A percentile compares a stretch with the other conserved stretches of the same genome.
Evolutionary conservation across 2,113 vertebrate species (phyloP).

Genomic region (Stigmatopora nigra): DNA sequence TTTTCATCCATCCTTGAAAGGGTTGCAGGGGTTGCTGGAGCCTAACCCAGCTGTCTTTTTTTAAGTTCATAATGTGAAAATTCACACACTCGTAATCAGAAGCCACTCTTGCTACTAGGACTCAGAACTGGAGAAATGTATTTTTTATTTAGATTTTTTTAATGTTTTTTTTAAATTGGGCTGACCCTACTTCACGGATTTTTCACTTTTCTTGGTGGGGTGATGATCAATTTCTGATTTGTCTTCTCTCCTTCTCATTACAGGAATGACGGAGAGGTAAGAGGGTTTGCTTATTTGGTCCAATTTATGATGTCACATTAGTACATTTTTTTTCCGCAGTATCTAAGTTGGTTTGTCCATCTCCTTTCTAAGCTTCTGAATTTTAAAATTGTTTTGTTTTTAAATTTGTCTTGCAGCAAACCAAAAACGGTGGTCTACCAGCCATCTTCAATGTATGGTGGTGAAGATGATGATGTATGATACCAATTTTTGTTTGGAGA

Average conservation of each 20-base stretch:
- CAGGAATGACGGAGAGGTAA: constrained; percentile 64
- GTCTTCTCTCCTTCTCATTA: constrained; percentile 16
- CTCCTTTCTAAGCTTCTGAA: background rate
- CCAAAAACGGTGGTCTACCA: constrained; percentile 57
- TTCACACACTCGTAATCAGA: too few species aligned
- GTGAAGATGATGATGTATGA: constrained; percentile 57
- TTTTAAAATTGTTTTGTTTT: background rate
- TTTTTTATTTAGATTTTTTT: too few species aligned
- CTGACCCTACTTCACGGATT: too few species aligned
- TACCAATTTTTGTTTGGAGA: background rate
- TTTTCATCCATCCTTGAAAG: too few species aligned
- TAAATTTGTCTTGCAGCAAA: constrained; percentile 40
- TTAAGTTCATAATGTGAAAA: too few species aligned
- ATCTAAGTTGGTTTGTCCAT: background rate
- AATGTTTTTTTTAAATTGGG: too few species aligned
- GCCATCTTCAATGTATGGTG: constrained; percentile 34
- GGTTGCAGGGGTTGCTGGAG: too few species aligned
- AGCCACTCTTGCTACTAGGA: too few species aligned
- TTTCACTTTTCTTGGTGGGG: too few species aligned
- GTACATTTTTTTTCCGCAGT: background rate
- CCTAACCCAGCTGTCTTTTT: too few species aligned
- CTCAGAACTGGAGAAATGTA: too few species aligned
- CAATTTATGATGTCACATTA: background rate
- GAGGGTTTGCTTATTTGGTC: constrained; percentile 13
- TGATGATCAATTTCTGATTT: background rate